Percentiles rank a stretch among this genome's conserved stretches.
Evolutionary conservation across 2,797 vertebrate species (phyloP).

Genomic region (Anguilla obscura): DNA sequence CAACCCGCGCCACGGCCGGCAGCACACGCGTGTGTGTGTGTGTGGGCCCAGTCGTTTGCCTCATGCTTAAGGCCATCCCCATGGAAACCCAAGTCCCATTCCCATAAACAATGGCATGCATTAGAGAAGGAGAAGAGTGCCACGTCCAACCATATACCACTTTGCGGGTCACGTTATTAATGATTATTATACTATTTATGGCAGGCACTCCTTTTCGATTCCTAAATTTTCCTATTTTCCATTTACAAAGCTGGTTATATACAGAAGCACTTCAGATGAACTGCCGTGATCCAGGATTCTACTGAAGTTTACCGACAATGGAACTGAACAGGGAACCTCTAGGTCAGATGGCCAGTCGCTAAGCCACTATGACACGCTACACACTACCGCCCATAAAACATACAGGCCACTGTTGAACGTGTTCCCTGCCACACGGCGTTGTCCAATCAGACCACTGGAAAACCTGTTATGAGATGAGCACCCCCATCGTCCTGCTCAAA

Average conservation of each 20-base stretch:
- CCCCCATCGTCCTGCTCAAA: background rate
- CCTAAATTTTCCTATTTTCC: background rate
- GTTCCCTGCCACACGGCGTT: background rate
- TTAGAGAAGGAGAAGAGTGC: conserved; percentile 57
- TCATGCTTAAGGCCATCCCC: conserved; percentile 65
- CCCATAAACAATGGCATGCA: conserved; percentile 59
- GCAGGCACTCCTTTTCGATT: background rate
- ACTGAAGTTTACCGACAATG: background rate
- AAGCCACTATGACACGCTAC: background rate
- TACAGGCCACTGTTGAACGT: background rate
- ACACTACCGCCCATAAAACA: background rate
- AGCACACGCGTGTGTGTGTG: conserved; percentile 14
- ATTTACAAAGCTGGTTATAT: conserved; percentile 37
- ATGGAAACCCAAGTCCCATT: conserved; percentile 63
- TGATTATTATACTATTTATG: background rate
- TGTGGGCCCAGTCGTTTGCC: conserved; percentile 28
- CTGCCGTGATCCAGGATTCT: background rate
- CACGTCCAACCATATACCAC: conserved; percentile 41
- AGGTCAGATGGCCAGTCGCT: background rate
- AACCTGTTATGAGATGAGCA: background rate
- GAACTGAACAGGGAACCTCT: background rate
- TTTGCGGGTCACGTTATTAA: background rate
- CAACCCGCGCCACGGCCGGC: background rate
- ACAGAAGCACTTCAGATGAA: conserved; percentile 16
- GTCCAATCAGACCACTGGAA: background rate